These are phyloP conservation scores for Callinectes sapidus DNA, from an alignment of 2,888 invertebrate species.

Conservation along the genomic window DNA sequence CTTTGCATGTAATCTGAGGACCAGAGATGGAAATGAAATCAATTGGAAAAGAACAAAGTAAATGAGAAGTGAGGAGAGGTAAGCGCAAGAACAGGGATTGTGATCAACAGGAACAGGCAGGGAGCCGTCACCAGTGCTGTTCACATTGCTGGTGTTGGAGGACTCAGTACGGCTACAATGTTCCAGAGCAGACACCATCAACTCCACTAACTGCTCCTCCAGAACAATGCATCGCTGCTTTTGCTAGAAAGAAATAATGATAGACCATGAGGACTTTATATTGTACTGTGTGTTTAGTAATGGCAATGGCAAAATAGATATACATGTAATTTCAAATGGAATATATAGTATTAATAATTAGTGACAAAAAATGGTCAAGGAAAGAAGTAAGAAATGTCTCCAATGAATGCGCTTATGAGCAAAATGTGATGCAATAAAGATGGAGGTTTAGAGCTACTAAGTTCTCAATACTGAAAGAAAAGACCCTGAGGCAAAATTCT, in stretches of 20 bases:
- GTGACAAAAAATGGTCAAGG: not conserved
- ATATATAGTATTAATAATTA: too few species aligned
- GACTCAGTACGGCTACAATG: conserved; percentile 82
- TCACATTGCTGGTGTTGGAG: conserved; percentile 17
- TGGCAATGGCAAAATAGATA: not conserved
- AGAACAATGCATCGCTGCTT: conserved; percentile 91
- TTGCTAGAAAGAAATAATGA: conserved; percentile 77
- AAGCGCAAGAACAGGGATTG: conserved; percentile 68
- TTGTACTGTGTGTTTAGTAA: not conserved
- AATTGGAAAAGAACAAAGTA: conserved; percentile 96
- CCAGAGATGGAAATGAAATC: conserved; percentile 94
- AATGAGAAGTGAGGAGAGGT: conserved; percentile 93
- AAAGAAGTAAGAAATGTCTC: not conserved
- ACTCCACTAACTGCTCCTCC: conserved; percentile 93
- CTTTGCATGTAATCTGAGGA: conserved; percentile 90
- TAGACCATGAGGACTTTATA: not conserved
- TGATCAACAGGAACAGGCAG: conserved; percentile 53
- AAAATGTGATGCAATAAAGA: too few species aligned
- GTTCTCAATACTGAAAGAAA: not conserved
- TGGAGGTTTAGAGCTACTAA: too few species aligned
- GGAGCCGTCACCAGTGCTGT: not conserved
- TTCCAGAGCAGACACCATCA: conserved; percentile 94
- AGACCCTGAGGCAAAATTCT: too few species aligned
- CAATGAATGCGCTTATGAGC: too few species aligned
- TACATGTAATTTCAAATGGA: too few species aligned